Evolutionary conservation across 2,113 vertebrate species (phyloP), one percentile per base, ranked within the genome.

Genomic region (Lophochroa leadbeateri): DNA sequence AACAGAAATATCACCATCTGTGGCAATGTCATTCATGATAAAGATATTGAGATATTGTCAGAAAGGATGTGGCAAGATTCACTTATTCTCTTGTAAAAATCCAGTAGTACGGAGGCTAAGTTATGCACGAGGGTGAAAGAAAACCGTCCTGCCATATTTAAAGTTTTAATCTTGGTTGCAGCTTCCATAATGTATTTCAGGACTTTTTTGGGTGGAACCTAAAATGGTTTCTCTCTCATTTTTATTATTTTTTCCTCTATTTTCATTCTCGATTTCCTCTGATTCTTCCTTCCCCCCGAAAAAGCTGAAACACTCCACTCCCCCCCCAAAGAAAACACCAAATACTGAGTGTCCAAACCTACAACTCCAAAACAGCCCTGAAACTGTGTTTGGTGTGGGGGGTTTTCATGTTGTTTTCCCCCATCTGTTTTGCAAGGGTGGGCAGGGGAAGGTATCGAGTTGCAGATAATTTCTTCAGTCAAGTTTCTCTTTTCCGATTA

Each of bases 1-100:
- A 97, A 95, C 53, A 97, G 87, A 97, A 97, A 95, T 94, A 86
- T 31, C 60, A 87, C 91, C 90, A 92, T 92, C 85, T 96, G 91
- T 75, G 41, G 37, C 76, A 90, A 50, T 93, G 76, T 50, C 49
- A 83, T 65, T 93, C 72, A 67, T 21, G 37, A 65, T 27, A 79
- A 80, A 86, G 53, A 77, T 58, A 74, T 43, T 68, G 33, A 86
- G 63, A 74, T 61, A 65, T 53, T 76, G 43, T 92, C 90, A 93
- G 44, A 88, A 93, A 90, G n/a, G 21, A 69, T 83, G 79, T 53
- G 25, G 28, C 90, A 88, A 82, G 37, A 88, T 50, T 85, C 4
- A 7, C 28, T 80, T 3, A 4, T 21, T 89, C 28, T 63, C 60
- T 55, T 46, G 23, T 58, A 69, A 41, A 52, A 92, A 65, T 55